Conservation (phyloP, 2,888 invertebrate species). For the Rhorus exstirpatorius region DNA sequence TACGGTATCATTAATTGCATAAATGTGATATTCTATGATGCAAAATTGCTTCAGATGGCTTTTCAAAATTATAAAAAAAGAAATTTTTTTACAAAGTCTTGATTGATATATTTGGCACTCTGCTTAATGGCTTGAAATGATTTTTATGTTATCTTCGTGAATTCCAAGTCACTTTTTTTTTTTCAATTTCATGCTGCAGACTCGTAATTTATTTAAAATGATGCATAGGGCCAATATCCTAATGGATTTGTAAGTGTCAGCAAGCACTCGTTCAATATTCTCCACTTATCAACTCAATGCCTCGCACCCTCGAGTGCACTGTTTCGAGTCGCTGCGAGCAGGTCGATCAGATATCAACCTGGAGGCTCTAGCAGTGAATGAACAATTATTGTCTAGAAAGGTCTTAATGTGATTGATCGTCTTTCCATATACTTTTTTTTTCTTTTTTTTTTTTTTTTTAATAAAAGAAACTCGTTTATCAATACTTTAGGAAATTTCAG, state of each 20-base stretch:
- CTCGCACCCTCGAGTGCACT: constrained; percentile 31
- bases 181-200: background rate
- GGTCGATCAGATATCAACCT: constrained; percentile 57
- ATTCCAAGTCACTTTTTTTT: too few relatives aligned
- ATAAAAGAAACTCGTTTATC: background rate
- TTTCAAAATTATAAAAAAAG: too few relatives aligned
- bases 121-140: too few relatives aligned
- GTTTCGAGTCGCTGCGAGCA: constrained; percentile 15
- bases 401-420: constrained; percentile 51
- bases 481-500: background rate
- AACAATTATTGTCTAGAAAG: constrained; percentile 55
- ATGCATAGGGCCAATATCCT: constrained; percentile 70
- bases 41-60: too few relatives aligned
- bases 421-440: constrained; percentile 11
- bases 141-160: too few relatives aligned
- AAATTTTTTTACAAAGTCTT: too few relatives aligned
- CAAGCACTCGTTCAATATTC: constrained; percentile 44
- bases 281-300: constrained; percentile 4
- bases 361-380: constrained; percentile 11
- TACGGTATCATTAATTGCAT: background rate
- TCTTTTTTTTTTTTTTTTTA: background rate
- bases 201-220: constrained; percentile 23
- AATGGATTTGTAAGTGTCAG: constrained; percentile 69
- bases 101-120: too few relatives aligned
- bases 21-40: too few relatives aligned